phyloP scores from a whole-genome alignment of 2,888 invertebrate genomes.

The Galerucella nymphaeae region DNA sequence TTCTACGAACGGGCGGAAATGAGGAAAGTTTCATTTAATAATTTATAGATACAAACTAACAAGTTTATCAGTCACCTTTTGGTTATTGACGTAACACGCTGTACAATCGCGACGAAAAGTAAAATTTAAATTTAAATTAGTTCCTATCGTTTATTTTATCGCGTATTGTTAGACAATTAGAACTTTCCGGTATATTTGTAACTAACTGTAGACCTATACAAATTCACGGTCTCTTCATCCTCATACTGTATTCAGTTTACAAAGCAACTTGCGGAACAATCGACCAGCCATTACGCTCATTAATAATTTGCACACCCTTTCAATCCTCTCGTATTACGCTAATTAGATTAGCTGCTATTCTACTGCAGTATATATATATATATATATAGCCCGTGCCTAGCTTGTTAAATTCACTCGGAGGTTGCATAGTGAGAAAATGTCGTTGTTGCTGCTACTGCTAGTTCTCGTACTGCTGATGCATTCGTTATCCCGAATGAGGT shows the following conservation, averaged over 20 bases:
- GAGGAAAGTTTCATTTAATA: too few relatives aligned
- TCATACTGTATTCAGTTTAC: slow-evolving; percentile 28
- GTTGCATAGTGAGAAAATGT: slow-evolving; percentile 16
- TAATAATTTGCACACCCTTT: slow-evolving; percentile 59
- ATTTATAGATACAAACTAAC: too few relatives aligned
- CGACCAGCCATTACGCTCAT: slow-evolving; percentile 55
- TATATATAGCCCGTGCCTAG: slow-evolving; percentile 47
- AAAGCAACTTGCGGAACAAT: slow-evolving; percentile 47
- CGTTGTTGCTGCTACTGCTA: slow-evolving; percentile 18
- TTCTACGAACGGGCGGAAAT: too few relatives aligned
- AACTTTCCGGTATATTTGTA: background rate
- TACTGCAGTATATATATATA: slow-evolving; percentile 15
- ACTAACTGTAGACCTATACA: background rate
- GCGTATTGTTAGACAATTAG: background rate
- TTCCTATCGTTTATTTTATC: background rate
- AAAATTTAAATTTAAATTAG: background rate
- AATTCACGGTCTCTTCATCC: slow-evolving; percentile 3
- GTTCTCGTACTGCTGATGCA: slow-evolving; percentile 17
- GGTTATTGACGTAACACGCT: background rate
- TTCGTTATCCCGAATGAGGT: slow-evolving; percentile 24
- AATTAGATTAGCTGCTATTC: slow-evolving; percentile 58
- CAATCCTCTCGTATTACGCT: slow-evolving; percentile 55
- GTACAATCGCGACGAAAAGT: background rate
- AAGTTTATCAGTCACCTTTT: too few relatives aligned
- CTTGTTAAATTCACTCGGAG: slow-evolving; percentile 40